Evolutionary conservation across 2,888 invertebrate species (phyloP).

Genomic region (Troides aeacus): DNA sequence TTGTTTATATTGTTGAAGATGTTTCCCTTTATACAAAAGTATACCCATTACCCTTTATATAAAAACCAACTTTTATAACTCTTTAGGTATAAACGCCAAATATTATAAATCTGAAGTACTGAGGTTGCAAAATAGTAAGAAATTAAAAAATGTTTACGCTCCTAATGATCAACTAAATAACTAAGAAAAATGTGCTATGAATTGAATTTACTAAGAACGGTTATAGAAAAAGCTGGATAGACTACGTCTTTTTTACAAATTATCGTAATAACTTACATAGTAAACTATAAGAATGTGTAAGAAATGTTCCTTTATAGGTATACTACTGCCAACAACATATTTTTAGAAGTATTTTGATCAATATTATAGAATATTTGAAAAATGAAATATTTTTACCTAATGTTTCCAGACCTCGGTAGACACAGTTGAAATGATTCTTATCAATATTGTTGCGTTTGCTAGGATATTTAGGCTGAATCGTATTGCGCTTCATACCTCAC

Average conservation of each 20-base stretch:
- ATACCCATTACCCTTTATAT: too few species aligned
- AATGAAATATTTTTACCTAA: too few species aligned
- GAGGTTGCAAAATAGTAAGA: slow-evolving; percentile 2
- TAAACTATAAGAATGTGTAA: neutral
- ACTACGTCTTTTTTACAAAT: neutral
- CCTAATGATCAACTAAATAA: slow-evolving; percentile 15
- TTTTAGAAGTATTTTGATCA: neutral
- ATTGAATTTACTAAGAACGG: slow-evolving; percentile 7
- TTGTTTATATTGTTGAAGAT: too few species aligned
- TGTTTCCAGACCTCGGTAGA: too few species aligned
- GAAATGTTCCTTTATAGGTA: neutral
- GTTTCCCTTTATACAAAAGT: too few species aligned
- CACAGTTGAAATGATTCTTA: too few species aligned
- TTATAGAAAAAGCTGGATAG: slow-evolving; percentile 5
- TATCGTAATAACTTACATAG: neutral
- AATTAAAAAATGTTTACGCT: neutral
- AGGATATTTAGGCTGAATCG: too few species aligned
- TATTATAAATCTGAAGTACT: neutral
- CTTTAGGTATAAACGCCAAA: too few species aligned
- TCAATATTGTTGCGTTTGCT: too few species aligned
- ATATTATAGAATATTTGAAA: neutral
- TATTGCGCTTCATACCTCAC: too few species aligned
- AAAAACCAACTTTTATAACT: too few species aligned
- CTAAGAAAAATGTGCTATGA: slow-evolving; percentile 13
- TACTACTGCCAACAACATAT: neutral